Evolutionary conservation across 2,113 vertebrate species (phyloP).

Genomic region (Gracilinanus agilis): DNA sequence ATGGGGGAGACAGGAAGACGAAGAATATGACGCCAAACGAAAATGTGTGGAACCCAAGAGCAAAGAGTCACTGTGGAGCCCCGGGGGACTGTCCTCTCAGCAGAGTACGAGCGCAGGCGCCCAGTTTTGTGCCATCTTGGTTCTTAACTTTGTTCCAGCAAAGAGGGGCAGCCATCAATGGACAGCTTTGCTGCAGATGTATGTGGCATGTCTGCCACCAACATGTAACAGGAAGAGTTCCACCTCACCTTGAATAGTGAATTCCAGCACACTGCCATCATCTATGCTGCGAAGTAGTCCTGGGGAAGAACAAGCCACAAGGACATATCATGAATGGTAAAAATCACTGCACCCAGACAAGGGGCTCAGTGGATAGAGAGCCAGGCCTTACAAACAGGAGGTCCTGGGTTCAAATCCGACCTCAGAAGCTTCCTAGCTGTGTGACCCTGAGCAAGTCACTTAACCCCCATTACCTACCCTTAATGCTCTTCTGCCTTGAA

Average conservation of each 20-base stretch:
- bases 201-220: no score
- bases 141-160: not conserved
- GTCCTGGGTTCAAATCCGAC: no score
- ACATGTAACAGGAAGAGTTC: not conserved
- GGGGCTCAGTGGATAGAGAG: no score
- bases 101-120: not conserved
- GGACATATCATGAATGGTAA: slow-evolving; percentile 39
- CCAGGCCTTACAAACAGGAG: no score
- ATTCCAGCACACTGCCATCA: slow-evolving; percentile 86
- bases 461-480: no score
- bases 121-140: not conserved
- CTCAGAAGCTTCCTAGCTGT: no score
- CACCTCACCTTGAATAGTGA: slow-evolving; percentile 90
- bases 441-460: no score
- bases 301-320: slow-evolving; percentile 73
- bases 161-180: no score
- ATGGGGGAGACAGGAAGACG: not conserved
- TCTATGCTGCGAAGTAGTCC: slow-evolving; percentile 88
- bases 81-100: not conserved
- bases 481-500: no score
- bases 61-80: not conserved
- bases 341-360: slow-evolving; percentile 19
- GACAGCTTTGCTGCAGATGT: not conserved
- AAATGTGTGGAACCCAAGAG: not conserved
- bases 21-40: not conserved